Conservation (phyloP, 1,140 invertebrate genomes). For the Tetranychus cinnabarinus region DNA sequence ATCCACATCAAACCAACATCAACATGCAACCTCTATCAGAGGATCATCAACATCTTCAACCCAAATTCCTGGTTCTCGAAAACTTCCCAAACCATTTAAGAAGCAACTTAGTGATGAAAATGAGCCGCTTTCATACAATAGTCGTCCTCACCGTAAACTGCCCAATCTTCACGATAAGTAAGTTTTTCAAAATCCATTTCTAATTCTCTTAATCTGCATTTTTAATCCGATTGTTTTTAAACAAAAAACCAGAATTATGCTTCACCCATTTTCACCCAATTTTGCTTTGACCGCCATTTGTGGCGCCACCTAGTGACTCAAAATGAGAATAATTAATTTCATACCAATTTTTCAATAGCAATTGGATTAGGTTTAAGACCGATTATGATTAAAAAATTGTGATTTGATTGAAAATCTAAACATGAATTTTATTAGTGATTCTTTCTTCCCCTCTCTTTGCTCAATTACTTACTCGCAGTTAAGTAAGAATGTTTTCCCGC, state of each 20-base stretch:
- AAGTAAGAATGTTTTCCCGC: too few species aligned
- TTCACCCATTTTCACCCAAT: neutral
- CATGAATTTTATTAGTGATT: too few species aligned
- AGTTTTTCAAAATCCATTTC: neutral
- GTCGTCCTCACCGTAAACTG: conserved; percentile 4
- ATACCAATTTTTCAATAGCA: too few species aligned
- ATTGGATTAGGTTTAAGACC: too few species aligned
- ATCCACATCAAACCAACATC: neutral
- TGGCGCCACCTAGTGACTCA: too few species aligned
- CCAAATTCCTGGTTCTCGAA: neutral
- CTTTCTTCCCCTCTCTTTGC: too few species aligned
- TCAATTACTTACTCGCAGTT: too few species aligned
- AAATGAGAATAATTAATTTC: too few species aligned
- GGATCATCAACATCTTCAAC: neutral
- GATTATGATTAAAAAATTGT: too few species aligned
- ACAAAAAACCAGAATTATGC: neutral
- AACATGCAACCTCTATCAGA: neutral
- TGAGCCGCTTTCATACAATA: conserved; percentile 9
- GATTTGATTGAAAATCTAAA: too few species aligned
- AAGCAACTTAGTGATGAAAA: neutral
- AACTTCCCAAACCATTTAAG: neutral
- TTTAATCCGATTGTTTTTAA: neutral
- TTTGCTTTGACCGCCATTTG: too few species aligned
- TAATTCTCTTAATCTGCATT: neutral
- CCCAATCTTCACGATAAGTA: conserved; percentile 1